These are phyloP conservation scores for Bubo scandiacus DNA, from an alignment of 2,113 vertebrate species.

Conservation along the genomic window DNA sequence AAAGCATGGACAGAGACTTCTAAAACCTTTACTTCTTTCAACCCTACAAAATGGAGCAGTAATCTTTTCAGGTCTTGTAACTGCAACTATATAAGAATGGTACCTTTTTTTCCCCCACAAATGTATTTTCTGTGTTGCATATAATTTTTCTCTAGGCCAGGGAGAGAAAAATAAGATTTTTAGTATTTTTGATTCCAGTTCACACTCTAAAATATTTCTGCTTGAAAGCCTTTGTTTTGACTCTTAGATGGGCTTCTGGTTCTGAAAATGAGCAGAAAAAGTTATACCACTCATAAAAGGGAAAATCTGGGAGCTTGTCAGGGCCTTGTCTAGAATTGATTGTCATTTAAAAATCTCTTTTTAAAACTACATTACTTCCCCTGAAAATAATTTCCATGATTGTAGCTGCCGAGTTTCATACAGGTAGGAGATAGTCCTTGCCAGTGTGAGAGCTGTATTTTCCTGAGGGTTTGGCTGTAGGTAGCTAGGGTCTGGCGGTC, in stretches of 20 bases:
- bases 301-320: not conserved
- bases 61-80: not conserved
- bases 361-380: not conserved
- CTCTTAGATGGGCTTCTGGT: not conserved
- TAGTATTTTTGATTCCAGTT: not conserved
- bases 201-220: not conserved
- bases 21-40: not conserved
- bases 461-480: too few species aligned
- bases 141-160: not conserved
- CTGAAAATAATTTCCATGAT: not conserved
- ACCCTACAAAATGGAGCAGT: not conserved
- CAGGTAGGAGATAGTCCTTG: not conserved
- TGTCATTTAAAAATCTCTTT: not conserved
- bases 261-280: not conserved
- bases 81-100: not conserved
- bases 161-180: not conserved
- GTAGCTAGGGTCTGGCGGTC: too few species aligned
- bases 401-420: not conserved
- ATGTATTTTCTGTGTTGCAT: not conserved
- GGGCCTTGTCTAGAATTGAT: not conserved
- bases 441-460: not conserved
- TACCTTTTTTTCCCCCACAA: fast-evolving
- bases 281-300: not conserved
- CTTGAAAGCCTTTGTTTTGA: not conserved
- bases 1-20: not conserved